Evolutionary conservation across 2,113 vertebrate genomes (phyloP), one percentile per base, ranked within the genome.

Genomic region (Hyaena hyaena): DNA sequence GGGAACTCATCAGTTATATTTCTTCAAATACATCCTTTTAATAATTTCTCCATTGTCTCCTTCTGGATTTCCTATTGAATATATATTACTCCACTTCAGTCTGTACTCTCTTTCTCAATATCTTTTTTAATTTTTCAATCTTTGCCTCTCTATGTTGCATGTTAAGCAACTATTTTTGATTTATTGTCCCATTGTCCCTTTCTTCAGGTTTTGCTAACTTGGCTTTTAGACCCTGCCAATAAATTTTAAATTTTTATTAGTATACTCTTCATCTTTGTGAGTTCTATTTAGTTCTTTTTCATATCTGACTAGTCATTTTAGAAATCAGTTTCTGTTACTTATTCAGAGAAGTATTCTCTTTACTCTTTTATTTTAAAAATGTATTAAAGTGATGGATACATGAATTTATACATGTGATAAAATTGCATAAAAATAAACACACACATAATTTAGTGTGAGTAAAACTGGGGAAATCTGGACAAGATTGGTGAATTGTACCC

Each of bases 181-280:
- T 82, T 81, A 69, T 82, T 93, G 10, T 2, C 24, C 16, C 43
- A 53, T 26, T 45, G 69, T 28, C 63, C 61, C 55, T 76, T 81
- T 69, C 21, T 90, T 74, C 6, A 77, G 55, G 33, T 84, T 66
- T 80, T 19, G 45, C 33, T 84, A 89, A 88, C 63, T 81, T 81
- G 33, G 33, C 73, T 97, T 55, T 85, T 84, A 85, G 35, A 88
- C 50, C 14, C 33, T 24, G 69, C 39, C 10, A 73, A 92, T 86
- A 91, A 45, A n/a, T n/a, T 79, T 79, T 39, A 7, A 71, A 93
- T 48, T 63, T 92, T 82, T 93, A 55, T 83, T 87, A 69, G 45
- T 71, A 73, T 85, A 50, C 12, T 66, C 86, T 95, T 85, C 33
- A 50, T 68, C 58, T 85, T 24, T 3, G 8, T 26, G 71, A n/a